Conservation (phyloP, 2,113 vertebrate species). For the Macroglossus sobrinus region DNA sequence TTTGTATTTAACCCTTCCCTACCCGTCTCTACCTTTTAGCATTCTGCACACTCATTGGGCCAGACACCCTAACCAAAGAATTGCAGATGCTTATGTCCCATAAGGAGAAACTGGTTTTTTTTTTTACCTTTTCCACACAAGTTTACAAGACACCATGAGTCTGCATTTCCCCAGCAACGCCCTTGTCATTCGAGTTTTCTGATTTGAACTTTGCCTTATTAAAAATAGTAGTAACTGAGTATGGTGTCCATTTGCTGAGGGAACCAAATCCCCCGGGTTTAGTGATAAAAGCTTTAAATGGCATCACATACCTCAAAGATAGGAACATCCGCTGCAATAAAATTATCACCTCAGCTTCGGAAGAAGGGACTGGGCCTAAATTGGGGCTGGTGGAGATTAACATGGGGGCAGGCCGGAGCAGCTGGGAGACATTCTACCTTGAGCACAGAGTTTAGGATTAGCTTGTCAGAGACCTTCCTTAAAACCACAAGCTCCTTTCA, state of each 20-base stretch:
- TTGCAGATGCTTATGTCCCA: not conserved
- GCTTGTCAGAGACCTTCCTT: slow-evolving; percentile 83
- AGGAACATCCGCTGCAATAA: slow-evolving; percentile 77
- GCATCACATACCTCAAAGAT: slow-evolving; percentile 75
- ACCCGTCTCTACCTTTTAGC: not conserved
- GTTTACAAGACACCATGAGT: not conserved
- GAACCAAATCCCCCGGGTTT: slow-evolving; percentile 51
- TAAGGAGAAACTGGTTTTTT: not conserved
- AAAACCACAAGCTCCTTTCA: slow-evolving; percentile 78
- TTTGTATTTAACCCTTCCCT: not conserved
- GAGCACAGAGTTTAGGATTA: slow-evolving; percentile 83
- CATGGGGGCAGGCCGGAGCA: slow-evolving; percentile 74
- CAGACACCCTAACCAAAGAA: not conserved
- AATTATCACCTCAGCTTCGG: slow-evolving; percentile 83
- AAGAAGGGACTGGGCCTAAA: slow-evolving; percentile 78
- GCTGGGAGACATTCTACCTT: slow-evolving; percentile 75
- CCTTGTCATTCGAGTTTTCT: slow-evolving; percentile 18
- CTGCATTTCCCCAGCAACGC: not conserved
- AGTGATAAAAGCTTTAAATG: slow-evolving; percentile 69
- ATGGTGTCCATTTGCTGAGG: slow-evolving; percentile 46
- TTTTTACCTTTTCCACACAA: not conserved
- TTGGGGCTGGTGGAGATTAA: slow-evolving; percentile 72
- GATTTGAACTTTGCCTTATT: slow-evolving; percentile 43
- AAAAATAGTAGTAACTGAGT: slow-evolving; percentile 64
- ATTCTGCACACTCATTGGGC: not conserved